A percentile compares a stretch with the other conserved stretches of the same genome.
These are phyloP conservation scores for Gallinago stenura DNA, from an alignment of 2,797 vertebrate species.

Conservation along the genomic window DNA sequence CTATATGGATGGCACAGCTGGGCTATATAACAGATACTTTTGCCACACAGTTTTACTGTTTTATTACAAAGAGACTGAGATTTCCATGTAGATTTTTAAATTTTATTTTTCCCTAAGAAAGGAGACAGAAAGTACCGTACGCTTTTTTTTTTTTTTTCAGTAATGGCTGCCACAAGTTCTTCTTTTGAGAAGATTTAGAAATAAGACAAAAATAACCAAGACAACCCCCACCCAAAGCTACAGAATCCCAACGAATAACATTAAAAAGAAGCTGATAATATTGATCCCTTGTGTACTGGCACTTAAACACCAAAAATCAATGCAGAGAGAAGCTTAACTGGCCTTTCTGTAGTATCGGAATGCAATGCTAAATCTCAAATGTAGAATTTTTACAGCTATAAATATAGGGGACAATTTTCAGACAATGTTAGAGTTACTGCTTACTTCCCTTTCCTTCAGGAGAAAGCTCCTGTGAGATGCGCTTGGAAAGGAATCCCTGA, in stretches of 20 bases:
- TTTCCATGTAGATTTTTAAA: background rate
- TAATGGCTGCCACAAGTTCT: background rate
- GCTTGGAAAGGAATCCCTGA: slow-evolving; percentile 76
- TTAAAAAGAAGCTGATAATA: slow-evolving; percentile 63
- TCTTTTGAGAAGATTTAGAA: slow-evolving; percentile 57
- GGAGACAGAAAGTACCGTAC: slow-evolving; percentile 5
- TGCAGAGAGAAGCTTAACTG: slow-evolving; percentile 65
- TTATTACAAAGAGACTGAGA: slow-evolving; percentile 7
- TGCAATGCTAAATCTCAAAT: slow-evolving; percentile 55
- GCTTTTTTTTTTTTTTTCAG: slow-evolving; percentile 27
- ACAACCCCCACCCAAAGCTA: background rate
- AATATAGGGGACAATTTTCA: slow-evolving; percentile 64
- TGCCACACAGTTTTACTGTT: background rate
- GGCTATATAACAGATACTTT: background rate
- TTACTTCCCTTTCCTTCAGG: slow-evolving; percentile 58
- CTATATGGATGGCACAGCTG: background rate
- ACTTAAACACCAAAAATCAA: slow-evolving; percentile 76
- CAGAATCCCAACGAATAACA: slow-evolving; percentile 69
- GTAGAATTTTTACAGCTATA: slow-evolving; percentile 60
- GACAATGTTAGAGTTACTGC: slow-evolving; percentile 41
- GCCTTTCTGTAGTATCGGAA: slow-evolving; percentile 65
- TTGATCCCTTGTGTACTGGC: slow-evolving; percentile 44
- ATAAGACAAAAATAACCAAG: slow-evolving; percentile 62
- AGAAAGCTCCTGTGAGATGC: slow-evolving; percentile 52
- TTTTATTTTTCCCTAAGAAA: slow-evolving; percentile 61